Evolutionary conservation across 2,113 vertebrate species (phyloP), one percentile per base, ranked within the genome.

Genomic region (Saccopteryx bilineata): DNA sequence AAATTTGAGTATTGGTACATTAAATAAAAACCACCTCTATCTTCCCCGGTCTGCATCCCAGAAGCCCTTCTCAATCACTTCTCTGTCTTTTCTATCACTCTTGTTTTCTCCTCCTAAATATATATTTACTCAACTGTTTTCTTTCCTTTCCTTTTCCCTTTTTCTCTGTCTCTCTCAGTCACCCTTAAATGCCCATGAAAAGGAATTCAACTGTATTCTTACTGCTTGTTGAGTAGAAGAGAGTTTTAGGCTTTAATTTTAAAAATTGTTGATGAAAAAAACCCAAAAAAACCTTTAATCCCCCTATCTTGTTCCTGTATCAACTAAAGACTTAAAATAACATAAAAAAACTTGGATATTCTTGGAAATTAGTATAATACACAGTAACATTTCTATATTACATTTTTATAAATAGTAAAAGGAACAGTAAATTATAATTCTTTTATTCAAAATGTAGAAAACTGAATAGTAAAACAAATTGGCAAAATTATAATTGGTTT

Each of bases 371-470:
- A 89, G 74, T 65, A 84, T 31, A 95, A 79, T 54, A 15, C 9
- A 83, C 9, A 71, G 63, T 60, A 95, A 91, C 17, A 93, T 82
- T 82, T 69, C n/a, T 28, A 63, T 10, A 61, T 61, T 75, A 88
- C 8, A 81, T 78, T 95, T 93, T 91, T 33, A 94, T 48, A 79
- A 19, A 26, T 46, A 84, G n/a, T 96, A 78, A 87, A 96, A 91
- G 9, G 8, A 94, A 94, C 54, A 90, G 50, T 92, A 71, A 92
- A 61, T 19, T 9, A 14, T 31, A 56, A 87, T 68, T 60, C 3
- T 74, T 93, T 92, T 46, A 89, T 60, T 92, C 65, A 75, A 95
- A 93, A 75, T 92, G 72, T 13, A 54, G 61, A 93, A 72, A 89
- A 83, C 52, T 72, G 9, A 89, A 91, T 5, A 91, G 18, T 66